Percentiles rank a stretch among this genome's conserved stretches.
phyloP scores from a whole-genome alignment of 2,888 invertebrate species.

The Tenthredo amoena region DNA sequence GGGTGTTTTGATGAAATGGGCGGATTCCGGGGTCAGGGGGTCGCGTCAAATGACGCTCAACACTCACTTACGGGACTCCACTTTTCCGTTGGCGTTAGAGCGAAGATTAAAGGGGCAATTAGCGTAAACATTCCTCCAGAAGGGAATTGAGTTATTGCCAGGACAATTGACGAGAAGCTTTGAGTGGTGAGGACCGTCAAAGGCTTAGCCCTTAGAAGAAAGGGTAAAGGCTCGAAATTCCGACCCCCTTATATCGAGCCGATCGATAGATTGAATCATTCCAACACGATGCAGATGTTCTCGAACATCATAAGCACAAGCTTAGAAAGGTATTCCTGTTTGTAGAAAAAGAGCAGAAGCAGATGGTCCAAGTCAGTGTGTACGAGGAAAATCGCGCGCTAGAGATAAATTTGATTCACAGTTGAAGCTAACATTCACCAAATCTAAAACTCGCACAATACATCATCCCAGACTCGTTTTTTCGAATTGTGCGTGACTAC shows the following conservation, averaged over 20 bases:
- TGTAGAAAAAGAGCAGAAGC: neutral
- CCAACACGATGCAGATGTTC: neutral
- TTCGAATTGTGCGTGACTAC: neutral
- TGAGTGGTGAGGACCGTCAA: neutral
- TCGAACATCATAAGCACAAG: neutral
- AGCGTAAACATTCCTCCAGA: constrained; percentile 15
- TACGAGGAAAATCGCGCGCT: neutral
- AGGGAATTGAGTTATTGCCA: constrained; percentile 38
- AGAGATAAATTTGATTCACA: neutral
- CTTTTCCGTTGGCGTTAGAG: constrained; percentile 11
- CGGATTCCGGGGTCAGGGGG: constrained; percentile 25
- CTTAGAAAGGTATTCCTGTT: neutral
- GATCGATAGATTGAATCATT: neutral
- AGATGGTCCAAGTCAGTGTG: neutral
- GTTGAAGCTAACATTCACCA: neutral
- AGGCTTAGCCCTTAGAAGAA: neutral
- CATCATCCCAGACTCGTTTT: neutral
- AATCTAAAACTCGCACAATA: neutral
- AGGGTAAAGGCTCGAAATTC: neutral
- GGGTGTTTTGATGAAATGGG: constrained; percentile 43
- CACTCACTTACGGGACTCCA: constrained; percentile 22
- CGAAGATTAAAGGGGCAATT: constrained; percentile 46
- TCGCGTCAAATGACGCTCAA: constrained; percentile 45
- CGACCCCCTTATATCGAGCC: neutral
- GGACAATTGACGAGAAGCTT: constrained; percentile 9